Evolutionary conservation across 92 coral and sea anemone species (phyloP).

Genomic region (Siderastrea siderea): DNA sequence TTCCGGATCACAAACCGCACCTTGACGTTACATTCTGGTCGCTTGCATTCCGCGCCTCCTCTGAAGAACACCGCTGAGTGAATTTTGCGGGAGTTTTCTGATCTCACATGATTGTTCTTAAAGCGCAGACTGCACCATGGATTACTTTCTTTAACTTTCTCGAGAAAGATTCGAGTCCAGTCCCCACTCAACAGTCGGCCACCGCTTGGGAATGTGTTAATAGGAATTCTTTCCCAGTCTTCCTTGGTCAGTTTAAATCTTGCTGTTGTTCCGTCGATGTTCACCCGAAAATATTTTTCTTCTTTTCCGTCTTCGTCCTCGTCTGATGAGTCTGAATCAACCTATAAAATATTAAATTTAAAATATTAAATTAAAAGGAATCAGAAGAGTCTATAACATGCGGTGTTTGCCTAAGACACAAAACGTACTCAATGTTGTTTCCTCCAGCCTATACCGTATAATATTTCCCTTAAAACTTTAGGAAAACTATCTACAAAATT

Average conservation of each 20-base stretch:
- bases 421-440: too few relatives aligned
- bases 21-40: conserved; percentile 58
- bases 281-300: conserved; percentile 40
- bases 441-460: too few relatives aligned
- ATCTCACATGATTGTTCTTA: conserved; percentile 60
- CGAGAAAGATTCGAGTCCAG: conserved; percentile 58
- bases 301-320: conserved; percentile 22
- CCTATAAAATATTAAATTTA: conserved; percentile 1
- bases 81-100: conserved; percentile 53
- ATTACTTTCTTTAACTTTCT: conserved; percentile 57
- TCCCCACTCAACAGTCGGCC: conserved; percentile 54
- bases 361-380: neutral
- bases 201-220: conserved; percentile 56
- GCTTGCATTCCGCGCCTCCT: conserved; percentile 61
- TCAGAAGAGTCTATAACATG: neutral
- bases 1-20: conserved; percentile 57
- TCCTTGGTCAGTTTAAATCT: conserved; percentile 38
- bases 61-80: conserved; percentile 64
- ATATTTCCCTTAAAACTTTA: too few relatives aligned
- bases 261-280: conserved; percentile 41
- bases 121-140: conserved; percentile 70
- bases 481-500: neutral
- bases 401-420: too few relatives aligned
- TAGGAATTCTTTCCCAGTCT: conserved; percentile 54
- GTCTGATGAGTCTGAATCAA: conserved; percentile 48